These are phyloP conservation scores for Xenopus laevis DNA, from an alignment of 2,113 vertebrate genomes.

Conservation along the genomic window DNA sequence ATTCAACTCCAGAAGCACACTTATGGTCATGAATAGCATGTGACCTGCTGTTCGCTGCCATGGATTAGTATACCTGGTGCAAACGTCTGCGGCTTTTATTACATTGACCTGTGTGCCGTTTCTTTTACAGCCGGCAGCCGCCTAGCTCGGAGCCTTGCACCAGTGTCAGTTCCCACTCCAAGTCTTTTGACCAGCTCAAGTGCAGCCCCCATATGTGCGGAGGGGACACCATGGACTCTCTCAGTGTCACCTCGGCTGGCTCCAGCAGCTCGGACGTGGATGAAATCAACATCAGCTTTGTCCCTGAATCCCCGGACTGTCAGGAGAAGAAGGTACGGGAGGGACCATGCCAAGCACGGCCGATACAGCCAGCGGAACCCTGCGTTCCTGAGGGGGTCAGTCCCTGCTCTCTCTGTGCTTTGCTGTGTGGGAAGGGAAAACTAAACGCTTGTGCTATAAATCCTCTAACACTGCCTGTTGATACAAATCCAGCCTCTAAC, in stretches of 20 bases:
- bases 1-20: no score
- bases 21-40: no score
- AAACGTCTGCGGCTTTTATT: no score
- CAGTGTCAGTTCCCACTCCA: conserved; percentile 83
- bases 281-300: conserved; percentile 88
- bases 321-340: conserved; percentile 88
- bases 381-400: conserved; percentile 28
- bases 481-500: no score
- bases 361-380: conserved; percentile 19
- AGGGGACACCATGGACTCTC: conserved; percentile 77
- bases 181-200: conserved; percentile 92
- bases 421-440: conserved; percentile 14
- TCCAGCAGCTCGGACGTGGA: conserved; percentile 94
- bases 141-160: conserved; percentile 70
- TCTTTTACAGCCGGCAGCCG: conserved; percentile 75
- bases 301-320: conserved; percentile 89
- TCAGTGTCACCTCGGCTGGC: conserved; percentile 89
- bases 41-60: no score
- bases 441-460: no score
- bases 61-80: no score
- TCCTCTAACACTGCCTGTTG: no score
- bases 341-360: conserved; percentile 9
- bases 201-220: conserved; percentile 82
- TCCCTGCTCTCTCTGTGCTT: conserved; percentile 31
- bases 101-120: neutral